A percentile compares a stretch with the other conserved stretches of the same genome.
Evolutionary conservation across 2,113 vertebrate species (phyloP).

Genomic region (Carettochelys insculpta): DNA sequence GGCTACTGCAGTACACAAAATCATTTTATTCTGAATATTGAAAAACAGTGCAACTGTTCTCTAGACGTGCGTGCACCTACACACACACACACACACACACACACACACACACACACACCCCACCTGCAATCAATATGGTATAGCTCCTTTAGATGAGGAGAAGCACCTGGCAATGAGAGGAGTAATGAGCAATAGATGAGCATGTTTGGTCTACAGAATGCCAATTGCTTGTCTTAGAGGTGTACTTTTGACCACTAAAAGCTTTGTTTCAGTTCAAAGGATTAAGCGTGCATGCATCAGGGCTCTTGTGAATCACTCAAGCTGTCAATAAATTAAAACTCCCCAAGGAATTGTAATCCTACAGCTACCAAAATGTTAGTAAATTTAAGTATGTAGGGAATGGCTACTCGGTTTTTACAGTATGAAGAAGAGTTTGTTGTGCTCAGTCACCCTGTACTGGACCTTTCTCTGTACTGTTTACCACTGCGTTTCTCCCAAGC

Average conservation of each 20-base stretch:
- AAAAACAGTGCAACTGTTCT: neutral
- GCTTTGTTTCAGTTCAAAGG: constrained; percentile 60
- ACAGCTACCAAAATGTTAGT: constrained; percentile 57
- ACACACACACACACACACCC: accelerated
- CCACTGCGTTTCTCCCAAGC: constrained; percentile 50
- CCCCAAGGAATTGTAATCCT: constrained; percentile 61
- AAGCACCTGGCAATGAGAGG: neutral
- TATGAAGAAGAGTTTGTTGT: constrained; percentile 29
- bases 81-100: accelerated
- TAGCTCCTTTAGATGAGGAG: neutral
- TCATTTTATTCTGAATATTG: neutral
- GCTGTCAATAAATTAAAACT: constrained; percentile 66
- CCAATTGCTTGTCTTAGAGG: neutral
- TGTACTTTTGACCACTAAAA: constrained; percentile 64
- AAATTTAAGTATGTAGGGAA: constrained; percentile 53
- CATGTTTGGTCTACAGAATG: neutral
- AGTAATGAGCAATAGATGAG: neutral
- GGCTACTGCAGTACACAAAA: neutral
- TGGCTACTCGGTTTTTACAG: constrained; percentile 43
- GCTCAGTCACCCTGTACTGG: neutral
- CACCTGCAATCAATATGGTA: neutral
- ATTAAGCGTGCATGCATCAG: constrained; percentile 44
- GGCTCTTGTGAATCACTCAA: constrained; percentile 68
- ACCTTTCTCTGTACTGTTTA: neutral
- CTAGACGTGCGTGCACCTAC: neutral